A percentile compares a stretch with the other conserved stretches of the same genome.
phyloP scores from a whole-genome alignment of 2,113 vertebrate species.

The Zonotrichia leucophrys region DNA sequence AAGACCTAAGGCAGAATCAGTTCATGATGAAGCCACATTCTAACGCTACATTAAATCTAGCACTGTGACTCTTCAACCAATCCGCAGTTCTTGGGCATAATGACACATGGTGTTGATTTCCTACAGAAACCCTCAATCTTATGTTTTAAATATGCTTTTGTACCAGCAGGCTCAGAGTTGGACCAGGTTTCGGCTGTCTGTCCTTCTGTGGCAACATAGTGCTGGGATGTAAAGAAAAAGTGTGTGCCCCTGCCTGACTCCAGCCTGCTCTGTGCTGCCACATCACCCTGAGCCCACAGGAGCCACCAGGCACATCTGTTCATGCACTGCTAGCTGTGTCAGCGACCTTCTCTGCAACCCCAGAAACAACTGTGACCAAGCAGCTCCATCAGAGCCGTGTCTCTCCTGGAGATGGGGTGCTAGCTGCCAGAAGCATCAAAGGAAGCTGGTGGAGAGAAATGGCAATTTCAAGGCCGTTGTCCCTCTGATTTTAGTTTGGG shows the following conservation, averaged over 20 bases:
- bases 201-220: neutral
- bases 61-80: neutral
- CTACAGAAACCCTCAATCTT: neutral
- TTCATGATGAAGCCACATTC: neutral
- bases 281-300: neutral
- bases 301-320: neutral
- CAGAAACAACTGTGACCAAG: neutral
- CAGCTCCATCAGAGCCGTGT: neutral
- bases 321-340: neutral
- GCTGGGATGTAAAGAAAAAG: neutral
- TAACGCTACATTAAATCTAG: neutral
- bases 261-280: neutral
- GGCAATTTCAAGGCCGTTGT: neutral
- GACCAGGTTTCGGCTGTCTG: neutral
- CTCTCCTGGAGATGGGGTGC: neutral
- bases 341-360: neutral
- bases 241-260: neutral
- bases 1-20: neutral
- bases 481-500: neutral
- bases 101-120: rapidly evolving
- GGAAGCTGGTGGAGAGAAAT: neutral
- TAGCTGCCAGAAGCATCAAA: neutral
- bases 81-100: neutral
- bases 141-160: neutral
- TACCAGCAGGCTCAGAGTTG: neutral